Conservation (phyloP, 2,888 invertebrate species). For the Elmis aenea region DNA sequence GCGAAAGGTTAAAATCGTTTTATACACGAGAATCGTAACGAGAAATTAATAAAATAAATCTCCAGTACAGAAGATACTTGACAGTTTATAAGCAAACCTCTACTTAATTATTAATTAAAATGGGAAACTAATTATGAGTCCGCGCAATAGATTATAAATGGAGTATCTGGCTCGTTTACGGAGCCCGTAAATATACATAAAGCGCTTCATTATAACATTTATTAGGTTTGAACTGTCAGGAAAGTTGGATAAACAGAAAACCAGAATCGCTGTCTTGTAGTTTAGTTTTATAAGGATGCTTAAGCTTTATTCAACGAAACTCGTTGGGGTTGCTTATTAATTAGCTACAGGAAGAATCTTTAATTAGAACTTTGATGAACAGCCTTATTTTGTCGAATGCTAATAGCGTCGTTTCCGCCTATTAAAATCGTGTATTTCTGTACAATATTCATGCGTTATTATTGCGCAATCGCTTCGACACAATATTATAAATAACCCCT, state of each 20-base stretch:
- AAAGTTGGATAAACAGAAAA: slow-evolving; percentile 44
- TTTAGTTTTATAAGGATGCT: slow-evolving; percentile 43
- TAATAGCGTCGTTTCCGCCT: too few relatives aligned
- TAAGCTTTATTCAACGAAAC: slow-evolving; percentile 38
- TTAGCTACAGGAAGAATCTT: slow-evolving; percentile 45
- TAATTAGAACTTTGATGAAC: slow-evolving; percentile 49
- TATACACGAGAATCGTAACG: too few relatives aligned
- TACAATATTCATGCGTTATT: too few relatives aligned
- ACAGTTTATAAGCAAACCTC: slow-evolving; percentile 34
- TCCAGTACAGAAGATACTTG: slow-evolving; percentile 28
- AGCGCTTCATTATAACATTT: slow-evolving; percentile 43
- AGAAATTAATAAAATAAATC: slow-evolving; percentile 34
- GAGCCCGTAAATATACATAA: slow-evolving; percentile 39
- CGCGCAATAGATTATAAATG: slow-evolving; percentile 43
- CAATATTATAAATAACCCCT: too few relatives aligned
- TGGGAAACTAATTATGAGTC: slow-evolving; percentile 45
- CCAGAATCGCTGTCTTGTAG: slow-evolving; percentile 41
- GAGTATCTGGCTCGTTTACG: slow-evolving; percentile 39
- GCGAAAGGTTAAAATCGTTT: too few relatives aligned
- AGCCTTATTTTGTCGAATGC: not conserved
- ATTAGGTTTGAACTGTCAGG: slow-evolving; percentile 43
- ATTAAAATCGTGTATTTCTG: too few relatives aligned
- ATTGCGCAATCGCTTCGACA: too few relatives aligned
- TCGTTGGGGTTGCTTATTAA: slow-evolving; percentile 44
- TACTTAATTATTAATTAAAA: slow-evolving; percentile 46